Evolutionary conservation across 2,797 vertebrate genomes (phyloP).

Genomic region (Sebastes diaconus): DNA sequence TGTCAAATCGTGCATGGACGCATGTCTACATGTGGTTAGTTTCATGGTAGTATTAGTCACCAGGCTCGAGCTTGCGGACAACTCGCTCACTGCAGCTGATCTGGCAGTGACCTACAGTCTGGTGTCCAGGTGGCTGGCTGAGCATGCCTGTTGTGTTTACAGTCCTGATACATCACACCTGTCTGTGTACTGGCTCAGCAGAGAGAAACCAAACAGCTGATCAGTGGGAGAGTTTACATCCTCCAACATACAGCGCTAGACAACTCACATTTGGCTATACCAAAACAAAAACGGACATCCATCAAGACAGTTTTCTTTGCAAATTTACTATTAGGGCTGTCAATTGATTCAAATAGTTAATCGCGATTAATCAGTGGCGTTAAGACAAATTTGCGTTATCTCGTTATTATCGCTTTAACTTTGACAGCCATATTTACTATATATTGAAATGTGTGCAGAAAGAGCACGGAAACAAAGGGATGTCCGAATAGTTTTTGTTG

Average conservation of each 20-base stretch:
- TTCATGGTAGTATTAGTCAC: constrained; percentile 25
- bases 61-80: background rate
- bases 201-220: constrained; percentile 16
- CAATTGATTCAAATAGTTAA: too few relatives aligned
- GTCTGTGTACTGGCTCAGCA: constrained; percentile 14
- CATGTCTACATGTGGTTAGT: background rate
- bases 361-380: too few relatives aligned
- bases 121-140: constrained; percentile 37
- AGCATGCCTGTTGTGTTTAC: constrained; percentile 24
- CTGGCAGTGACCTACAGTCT: constrained; percentile 19
- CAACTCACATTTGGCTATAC: background rate
- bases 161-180: constrained; percentile 7
- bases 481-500: background rate
- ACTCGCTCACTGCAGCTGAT: constrained; percentile 24
- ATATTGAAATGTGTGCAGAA: background rate
- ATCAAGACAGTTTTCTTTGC: background rate
- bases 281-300: background rate
- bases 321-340: background rate
- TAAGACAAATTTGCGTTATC: too few relatives aligned
- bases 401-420: too few relatives aligned
- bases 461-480: background rate
- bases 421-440: background rate
- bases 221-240: background rate
- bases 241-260: background rate
- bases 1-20: constrained; percentile 30